A percentile compares a stretch with the other conserved stretches of the same genome.
phyloP scores from a whole-genome alignment of 2,113 vertebrate genomes.

The Candoia aspera region DNA sequence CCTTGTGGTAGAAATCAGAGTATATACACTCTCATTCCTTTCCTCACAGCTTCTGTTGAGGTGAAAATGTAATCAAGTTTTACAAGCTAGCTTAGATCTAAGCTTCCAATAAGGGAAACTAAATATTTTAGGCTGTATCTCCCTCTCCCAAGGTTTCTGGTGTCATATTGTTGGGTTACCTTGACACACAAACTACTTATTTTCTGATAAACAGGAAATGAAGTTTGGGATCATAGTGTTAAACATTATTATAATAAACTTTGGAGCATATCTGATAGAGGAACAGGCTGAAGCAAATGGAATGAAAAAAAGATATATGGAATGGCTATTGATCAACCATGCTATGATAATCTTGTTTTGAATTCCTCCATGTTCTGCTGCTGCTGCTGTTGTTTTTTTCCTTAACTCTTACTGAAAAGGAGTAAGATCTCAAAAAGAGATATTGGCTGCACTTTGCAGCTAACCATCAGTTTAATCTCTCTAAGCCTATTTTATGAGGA shows the following conservation, averaged over 20 bases:
- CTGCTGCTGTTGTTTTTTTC: slow-evolving; percentile 7
- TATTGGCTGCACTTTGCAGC: slow-evolving; percentile 37
- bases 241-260: slow-evolving; percentile 61
- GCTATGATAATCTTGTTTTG: slow-evolving; percentile 50
- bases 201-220: slow-evolving; percentile 38
- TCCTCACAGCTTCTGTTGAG: not conserved
- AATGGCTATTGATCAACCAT: slow-evolving; percentile 24
- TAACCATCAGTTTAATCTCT: slow-evolving; percentile 41
- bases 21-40: not conserved
- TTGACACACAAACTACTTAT: slow-evolving; percentile 38
- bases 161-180: slow-evolving; percentile 25
- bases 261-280: not conserved
- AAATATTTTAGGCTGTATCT: not conserved
- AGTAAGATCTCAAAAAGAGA: slow-evolving; percentile 48
- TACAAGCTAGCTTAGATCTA: slow-evolving; percentile 3
- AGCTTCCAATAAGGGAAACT: not conserved
- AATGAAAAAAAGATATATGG: slow-evolving; percentile 33
- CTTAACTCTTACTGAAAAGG: not conserved
- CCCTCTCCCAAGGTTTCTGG: slow-evolving; percentile 11
- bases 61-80: slow-evolving; percentile 18
- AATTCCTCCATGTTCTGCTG: slow-evolving; percentile 43
- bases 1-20: not conserved
- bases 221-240: slow-evolving; percentile 27
- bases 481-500: not conserved
- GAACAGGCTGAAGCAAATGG: slow-evolving; percentile 48